Conservation (phyloP, 2,113 vertebrate species). For the Tretioscincus oriximinensis region DNA sequence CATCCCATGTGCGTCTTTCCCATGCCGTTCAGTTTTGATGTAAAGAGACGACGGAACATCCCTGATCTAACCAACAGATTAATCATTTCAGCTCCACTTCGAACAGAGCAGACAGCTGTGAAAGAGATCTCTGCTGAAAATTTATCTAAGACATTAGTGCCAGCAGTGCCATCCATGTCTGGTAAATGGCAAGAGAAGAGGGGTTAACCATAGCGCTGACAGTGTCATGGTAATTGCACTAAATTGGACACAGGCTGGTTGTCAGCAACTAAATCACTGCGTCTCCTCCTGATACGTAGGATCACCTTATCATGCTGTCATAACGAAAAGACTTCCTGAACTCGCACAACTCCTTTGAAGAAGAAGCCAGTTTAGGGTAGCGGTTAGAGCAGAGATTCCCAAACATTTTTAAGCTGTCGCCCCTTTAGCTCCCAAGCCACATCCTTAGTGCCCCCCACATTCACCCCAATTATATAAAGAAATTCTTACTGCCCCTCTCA, state of each 20-base stretch:
- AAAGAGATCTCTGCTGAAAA: slow-evolving; percentile 17
- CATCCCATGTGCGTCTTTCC: not conserved
- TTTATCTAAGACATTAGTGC: not conserved
- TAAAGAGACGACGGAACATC: slow-evolving; percentile 9
- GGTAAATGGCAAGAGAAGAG: not conserved
- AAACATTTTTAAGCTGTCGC: no score
- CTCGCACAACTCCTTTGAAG: not conserved
- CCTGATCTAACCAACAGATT: slow-evolving; percentile 41
- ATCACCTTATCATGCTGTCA: not conserved
- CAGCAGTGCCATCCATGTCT: not conserved
- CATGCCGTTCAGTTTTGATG: not conserved
- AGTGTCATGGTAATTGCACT: slow-evolving; percentile 5
- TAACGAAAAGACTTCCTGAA: not conserved
- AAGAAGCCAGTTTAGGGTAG: not conserved
- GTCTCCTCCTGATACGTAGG: not conserved
- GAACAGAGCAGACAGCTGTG: slow-evolving; percentile 40
- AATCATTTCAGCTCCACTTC: slow-evolving; percentile 46
- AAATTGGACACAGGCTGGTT: slow-evolving; percentile 20
- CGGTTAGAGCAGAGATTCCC: no score
- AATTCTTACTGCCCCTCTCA: no score
- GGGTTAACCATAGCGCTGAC: not conserved
- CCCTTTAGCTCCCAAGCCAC: no score
- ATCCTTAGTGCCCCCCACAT: no score
- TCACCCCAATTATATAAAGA: no score
- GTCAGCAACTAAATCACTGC: not conserved